Evolutionary conservation across 2,797 vertebrate species (phyloP), one percentile per base, ranked within the genome.

Genomic region (Thalassophryne amazonica): DNA sequence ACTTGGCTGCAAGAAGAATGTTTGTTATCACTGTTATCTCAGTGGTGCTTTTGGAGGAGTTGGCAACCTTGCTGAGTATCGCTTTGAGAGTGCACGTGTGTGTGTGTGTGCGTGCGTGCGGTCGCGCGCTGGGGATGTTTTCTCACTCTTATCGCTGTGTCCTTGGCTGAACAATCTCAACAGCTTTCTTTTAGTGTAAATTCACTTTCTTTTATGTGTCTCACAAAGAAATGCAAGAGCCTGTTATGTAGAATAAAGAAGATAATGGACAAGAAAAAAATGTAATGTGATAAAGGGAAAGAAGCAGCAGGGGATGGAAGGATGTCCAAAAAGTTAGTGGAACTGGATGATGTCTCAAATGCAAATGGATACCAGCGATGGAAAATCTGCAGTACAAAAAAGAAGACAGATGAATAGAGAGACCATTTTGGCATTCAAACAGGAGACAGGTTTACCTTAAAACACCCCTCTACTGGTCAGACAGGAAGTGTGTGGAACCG

Each of bases 1-100:
- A 82, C 72, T 87, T 87, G 86, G 85, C 85, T 72, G 69, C 54
- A 28, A 71, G 21, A 84, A 71, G 69, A 81, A 83, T 81, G 83
- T 87, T 88, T 86, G 76, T 85, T 87, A 87, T 87, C 84, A 55
- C 73, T 58, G 80, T 83, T 86, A 86, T 87, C 84, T 84, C 84
- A 65, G 76, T 59, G 80, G 83, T 83, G 81, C 81, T 83, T 83
- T 84, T 73, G 73, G 70, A 87, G 74, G 73, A 84, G 73, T 79
- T 88, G 84, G 77, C 84, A 88, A 73, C 81, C 67, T 70, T 60
- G 69, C 71, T 75, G 53, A 45, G 67, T 83, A 84, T 80, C 78
- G 66, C 71, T 83, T 68, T 76, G 78, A 74, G 67, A 49, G 48
- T 69, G 32, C 61, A 35, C 7, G 40, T 39, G 23, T 28, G 23